A percentile compares a stretch with the other conserved stretches of the same genome.
phyloP scores from a whole-genome alignment of 2,113 vertebrate genomes.

The Tachysurus fulvidraco region DNA sequence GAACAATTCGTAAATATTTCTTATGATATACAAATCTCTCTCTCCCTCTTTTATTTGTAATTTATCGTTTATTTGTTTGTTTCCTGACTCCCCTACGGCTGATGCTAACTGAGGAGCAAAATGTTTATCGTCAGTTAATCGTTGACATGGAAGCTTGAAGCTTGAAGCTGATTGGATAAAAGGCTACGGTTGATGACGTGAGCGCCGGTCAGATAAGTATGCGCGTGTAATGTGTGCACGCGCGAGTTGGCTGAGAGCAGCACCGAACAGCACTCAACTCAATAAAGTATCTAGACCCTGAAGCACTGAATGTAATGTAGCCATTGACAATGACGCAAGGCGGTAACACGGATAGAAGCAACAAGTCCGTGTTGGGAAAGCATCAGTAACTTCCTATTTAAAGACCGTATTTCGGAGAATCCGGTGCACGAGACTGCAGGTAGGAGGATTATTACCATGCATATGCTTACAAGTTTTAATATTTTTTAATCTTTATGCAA shows the following conservation, averaged over 20 bases:
- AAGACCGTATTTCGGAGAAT: background rate
- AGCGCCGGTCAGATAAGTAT: slow-evolving; percentile 43
- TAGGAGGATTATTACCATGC: background rate
- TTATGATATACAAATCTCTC: background rate
- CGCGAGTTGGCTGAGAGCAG: slow-evolving; percentile 21
- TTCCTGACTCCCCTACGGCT: background rate
- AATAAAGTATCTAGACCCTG: background rate
- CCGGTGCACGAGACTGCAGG: background rate
- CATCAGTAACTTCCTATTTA: slow-evolving; percentile 4
- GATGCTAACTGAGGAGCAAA: background rate
- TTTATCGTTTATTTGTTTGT: background rate
- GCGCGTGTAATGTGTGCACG: background rate
- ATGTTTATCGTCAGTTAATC: background rate
- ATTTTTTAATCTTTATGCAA: background rate
- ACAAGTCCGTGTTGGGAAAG: background rate
- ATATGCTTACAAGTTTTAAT: background rate
- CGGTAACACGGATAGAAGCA: background rate
- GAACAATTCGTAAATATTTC: background rate
- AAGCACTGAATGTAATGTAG: background rate
- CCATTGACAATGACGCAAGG: background rate
- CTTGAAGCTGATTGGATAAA: slow-evolving; percentile 27
- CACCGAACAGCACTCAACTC: background rate
- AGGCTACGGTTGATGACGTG: slow-evolving; percentile 49
- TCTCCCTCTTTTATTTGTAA: background rate
- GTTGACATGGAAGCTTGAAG: slow-evolving; percentile 4